These are phyloP conservation scores for Heliopora coerulea DNA, from an alignment of 92 coral and sea anemone genomes.

Conservation along the genomic window DNA sequence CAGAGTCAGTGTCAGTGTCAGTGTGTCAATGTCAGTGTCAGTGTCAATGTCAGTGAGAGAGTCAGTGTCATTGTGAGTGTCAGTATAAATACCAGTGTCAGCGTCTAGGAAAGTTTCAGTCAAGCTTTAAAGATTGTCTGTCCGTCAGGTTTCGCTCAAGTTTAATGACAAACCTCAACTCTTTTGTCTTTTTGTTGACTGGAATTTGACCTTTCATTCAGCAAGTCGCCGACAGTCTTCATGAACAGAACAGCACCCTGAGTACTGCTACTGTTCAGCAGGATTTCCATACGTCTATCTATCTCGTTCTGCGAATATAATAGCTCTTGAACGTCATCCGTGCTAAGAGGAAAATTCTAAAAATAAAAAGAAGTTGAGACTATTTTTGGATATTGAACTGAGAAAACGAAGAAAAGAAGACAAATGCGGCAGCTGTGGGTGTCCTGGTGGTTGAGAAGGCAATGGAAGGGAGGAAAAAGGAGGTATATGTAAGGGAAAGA, in stretches of 20 bases:
- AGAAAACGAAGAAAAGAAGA: background rate
- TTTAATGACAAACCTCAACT: constrained; percentile 20
- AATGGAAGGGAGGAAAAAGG: too few relatives aligned
- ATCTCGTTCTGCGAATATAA: background rate
- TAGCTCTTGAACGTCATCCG: background rate
- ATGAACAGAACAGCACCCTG: constrained; percentile 62
- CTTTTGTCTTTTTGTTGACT: constrained; percentile 2
- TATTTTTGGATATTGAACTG: background rate
- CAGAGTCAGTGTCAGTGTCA: background rate
- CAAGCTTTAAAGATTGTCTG: too few relatives aligned
- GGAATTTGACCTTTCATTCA: constrained; percentile 41
- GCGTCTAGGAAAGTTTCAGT: too few relatives aligned
- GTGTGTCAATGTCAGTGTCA: background rate
- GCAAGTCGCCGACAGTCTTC: constrained; percentile 55
- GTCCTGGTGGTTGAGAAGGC: too few relatives aligned
- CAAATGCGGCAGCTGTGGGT: background rate
- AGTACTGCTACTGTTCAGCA: constrained; percentile 49
- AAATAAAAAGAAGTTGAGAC: background rate
- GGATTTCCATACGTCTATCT: constrained; percentile 37
- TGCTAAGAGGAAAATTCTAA: constrained; percentile 28
- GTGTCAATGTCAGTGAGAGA: background rate
- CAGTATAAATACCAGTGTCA: background rate
- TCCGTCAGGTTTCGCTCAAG: background rate
- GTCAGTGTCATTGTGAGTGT: background rate
- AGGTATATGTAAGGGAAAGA: too few relatives aligned